phyloP scores from a whole-genome alignment of 2,797 vertebrate species.

The Microctenopoma stevenorrisi region DNA sequence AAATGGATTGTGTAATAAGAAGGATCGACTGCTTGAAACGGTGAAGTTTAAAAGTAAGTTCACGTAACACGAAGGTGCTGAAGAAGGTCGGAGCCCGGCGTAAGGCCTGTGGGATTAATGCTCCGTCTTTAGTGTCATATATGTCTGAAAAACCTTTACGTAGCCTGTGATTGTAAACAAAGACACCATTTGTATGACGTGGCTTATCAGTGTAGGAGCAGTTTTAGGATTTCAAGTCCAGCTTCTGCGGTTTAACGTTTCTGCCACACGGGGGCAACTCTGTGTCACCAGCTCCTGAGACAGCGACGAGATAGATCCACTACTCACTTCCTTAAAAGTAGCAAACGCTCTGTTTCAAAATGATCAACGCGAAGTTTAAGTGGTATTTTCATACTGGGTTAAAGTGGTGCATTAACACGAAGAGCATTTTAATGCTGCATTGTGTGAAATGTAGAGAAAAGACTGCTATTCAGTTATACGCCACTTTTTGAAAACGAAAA shows the following conservation, averaged over 20 bases:
- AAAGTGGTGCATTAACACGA: not conserved
- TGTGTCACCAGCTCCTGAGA: slow-evolving; percentile 8
- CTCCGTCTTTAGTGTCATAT: not conserved
- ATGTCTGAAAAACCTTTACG: not conserved
- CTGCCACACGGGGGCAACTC: slow-evolving; percentile 65
- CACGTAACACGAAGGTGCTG: not conserved
- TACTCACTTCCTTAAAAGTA: not conserved
- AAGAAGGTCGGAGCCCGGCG: not conserved
- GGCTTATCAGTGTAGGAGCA: not conserved
- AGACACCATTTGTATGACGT: too few species aligned
- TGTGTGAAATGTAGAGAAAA: too few species aligned
- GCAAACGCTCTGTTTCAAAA: too few species aligned
- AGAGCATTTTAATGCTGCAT: not conserved
- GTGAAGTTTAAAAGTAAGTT: not conserved
- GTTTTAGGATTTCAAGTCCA: slow-evolving; percentile 18
- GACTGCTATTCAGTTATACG: too few species aligned
- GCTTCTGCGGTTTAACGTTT: slow-evolving; percentile 28
- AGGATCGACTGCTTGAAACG: not conserved
- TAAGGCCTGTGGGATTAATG: not conserved
- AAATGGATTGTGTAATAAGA: not conserved
- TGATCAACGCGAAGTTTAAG: too few species aligned
- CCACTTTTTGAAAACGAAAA: not conserved
- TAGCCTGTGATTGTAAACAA: too few species aligned
- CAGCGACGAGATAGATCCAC: too few species aligned
- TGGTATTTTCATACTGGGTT: too few species aligned